A percentile compares a stretch with the other conserved stretches of the same genome.
These are phyloP conservation scores for Gracilinanus agilis DNA, from an alignment of 2,113 vertebrate genomes.

Conservation along the genomic window DNA sequence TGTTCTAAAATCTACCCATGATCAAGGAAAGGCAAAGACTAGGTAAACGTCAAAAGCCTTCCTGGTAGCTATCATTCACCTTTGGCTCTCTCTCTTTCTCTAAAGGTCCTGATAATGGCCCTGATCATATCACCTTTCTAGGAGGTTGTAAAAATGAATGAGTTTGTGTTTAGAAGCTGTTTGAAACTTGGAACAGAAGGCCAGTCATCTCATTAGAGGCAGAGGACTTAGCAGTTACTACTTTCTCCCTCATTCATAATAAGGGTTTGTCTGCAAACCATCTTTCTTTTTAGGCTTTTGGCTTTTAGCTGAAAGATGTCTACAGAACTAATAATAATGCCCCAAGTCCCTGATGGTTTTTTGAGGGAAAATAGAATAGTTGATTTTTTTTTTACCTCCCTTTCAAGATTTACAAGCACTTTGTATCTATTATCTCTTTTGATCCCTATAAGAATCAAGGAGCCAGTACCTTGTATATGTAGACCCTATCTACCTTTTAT, in stretches of 20 bases:
- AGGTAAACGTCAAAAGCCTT: slow-evolving; percentile 6
- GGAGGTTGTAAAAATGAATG: slow-evolving; percentile 55
- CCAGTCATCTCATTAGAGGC: not conserved
- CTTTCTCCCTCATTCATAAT: not conserved
- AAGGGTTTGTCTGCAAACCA: not conserved
- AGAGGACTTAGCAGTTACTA: not conserved
- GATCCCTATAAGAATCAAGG: not conserved
- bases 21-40: slow-evolving; percentile 1
- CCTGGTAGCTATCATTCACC: slow-evolving; percentile 13
- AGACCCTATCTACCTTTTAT: not conserved
- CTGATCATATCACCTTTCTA: slow-evolving; percentile 30
- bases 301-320: not conserved
- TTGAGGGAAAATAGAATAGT: not conserved
- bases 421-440: not conserved
- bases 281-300: not conserved
- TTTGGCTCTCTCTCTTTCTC: not conserved
- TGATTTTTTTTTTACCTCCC: not conserved
- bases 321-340: not conserved
- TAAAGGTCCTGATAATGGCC: not conserved
- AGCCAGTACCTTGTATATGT: not conserved
- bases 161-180: slow-evolving; percentile 16
- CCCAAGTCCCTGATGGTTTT: not conserved
- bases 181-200: slow-evolving; percentile 14
- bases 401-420: not conserved
- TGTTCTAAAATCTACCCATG: slow-evolving; percentile 16